Evolutionary conservation across 2,797 vertebrate species (phyloP), one percentile per base, ranked within the genome.

Genomic region (Erethizon dorsatum): DNA sequence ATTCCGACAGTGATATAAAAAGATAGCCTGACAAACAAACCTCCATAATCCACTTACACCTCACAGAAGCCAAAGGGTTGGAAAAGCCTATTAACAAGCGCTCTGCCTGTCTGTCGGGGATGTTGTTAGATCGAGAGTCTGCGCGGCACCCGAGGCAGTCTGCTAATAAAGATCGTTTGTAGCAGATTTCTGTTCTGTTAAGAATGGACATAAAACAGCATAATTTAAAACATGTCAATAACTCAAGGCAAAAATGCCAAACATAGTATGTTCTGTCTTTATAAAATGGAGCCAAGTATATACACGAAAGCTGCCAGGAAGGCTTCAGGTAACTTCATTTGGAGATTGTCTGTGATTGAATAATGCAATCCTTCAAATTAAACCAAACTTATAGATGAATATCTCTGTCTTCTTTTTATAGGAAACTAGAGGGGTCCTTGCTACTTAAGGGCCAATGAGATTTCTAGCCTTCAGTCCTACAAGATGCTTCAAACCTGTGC

Each of bases 151-250:
- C 97, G 97, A 98, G 98, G 98, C 98, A 11, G 80, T 96, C 94
- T 96, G 98, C 97, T 98, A 98, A 98, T 98, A 98, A 98, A 98
- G 97, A 98, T 98, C 88, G 90, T 98, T 98, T 98, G 97, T 97
- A 98, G 97, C 91, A 97, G 83, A 98, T 98, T 98, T 98, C 97
- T 98, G 85, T 98, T 98, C 97, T 97, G 97, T 98, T 98, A 98
- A 98, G 97, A 90, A 83, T 92, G 96, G 97, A 98, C 97, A 98
- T 98, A 98, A 98, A 98, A 88, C 88, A 98, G 98, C 97, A 97
- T 98, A 98, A 98, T 98, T 98, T 98, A 98, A 98, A 98, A 98
- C 96, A 73, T 97, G 97, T 98, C 98, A 98, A 98, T 98, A 98
- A 98, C 97, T 98, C 97, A 97, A 97, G 98, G 96, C 97, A 98